Evolutionary conservation across 2,113 vertebrate species (phyloP), one percentile per base, ranked within the genome.

Genomic region (Notarius lentiginosus): DNA sequence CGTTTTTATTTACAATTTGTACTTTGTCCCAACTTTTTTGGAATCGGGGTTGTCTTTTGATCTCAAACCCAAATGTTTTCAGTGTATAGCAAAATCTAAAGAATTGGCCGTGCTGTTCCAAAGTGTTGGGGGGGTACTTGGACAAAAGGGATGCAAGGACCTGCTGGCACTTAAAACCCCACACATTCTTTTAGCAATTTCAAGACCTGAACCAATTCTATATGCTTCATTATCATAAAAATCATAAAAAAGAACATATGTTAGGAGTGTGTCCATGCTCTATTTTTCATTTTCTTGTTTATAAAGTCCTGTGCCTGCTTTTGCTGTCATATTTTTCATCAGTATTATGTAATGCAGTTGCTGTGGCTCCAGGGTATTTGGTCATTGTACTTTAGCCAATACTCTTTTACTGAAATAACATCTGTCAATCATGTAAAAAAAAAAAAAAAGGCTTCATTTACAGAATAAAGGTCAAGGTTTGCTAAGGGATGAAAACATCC

Each of bases 401-500:
- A 79, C 18, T 63, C 79, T 63, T 94, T 92, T 90, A 91, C 92
- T 92, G 92, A 95, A 95, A 95, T 95, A 94, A 94, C 93, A 95
- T 92, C 94, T 93, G 95, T 95, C 94, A 93, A 91, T 94, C 93
- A 93, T 88, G 68, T 18, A 73, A 85, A 92, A 94, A 94, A 95
- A 65, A 65, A 86, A 92, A 94, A 94, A 95, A 92, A 89, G 91
- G 94, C 94, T 93, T 95, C 84, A 95, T 95, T 95, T 94, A 94
- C 94, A 93, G 93, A 94, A 94, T 95, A 95, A 95, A 95, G 95
- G 95, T 95, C 94, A 95, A 87, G 77, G 88, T 70, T 84, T 91
- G 92, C 91, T 83, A 68, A 65, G 49, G 66, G 79, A 53, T 8
- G 55, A 61, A 81, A 83, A 81, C 34, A 61, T 77, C 77, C 58